Evolutionary conservation across 2,113 vertebrate species (phyloP), one percentile per base, ranked within the genome.

Genomic region (Holacanthus passer): DNA sequence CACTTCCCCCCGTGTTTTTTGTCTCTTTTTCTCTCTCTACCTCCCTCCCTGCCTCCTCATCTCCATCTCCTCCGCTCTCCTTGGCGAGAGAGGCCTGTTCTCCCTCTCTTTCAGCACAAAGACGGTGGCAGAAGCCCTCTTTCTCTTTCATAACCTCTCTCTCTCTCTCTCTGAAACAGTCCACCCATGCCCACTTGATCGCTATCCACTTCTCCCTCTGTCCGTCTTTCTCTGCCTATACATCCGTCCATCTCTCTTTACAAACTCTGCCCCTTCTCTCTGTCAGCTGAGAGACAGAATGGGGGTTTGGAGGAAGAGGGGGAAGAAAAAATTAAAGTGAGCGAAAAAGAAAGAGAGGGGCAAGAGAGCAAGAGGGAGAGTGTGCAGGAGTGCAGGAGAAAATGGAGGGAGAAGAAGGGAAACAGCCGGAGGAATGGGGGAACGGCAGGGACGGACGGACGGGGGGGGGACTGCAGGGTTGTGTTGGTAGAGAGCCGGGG

Each of bases 401-500:
- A 88, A 89, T 77, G 67, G 86, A 82, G 74, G 73, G 77, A 82
- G 86, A 87, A 79, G 85, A 39, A 66, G 75, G 84, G 84, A 82
- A 88, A 84, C 86, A 91, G 90, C 71, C 79, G 55, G 83, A 87
- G 74, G 73, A 90, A 81, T 67, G 80, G 83, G 82, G 83, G 56
- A 90, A 88, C 74, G 70, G 73, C 84, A 72, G 79, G 78, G 83
- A 79, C 19, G 71, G 77, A 79, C 43, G 27, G 80, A 76, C 47
- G 37, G 63, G 20, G 48, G 27, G 76, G 77, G 87, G 89, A 69
- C 85, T 87, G 82, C 71, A 67, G 88, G 92, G 86, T 84, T 87
- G 92, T 89, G 90, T 89, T 88, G 89, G 84, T 91, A 88, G 90
- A 94, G 92, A 92, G 91, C 93, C n/a, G 86, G 92, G 74, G 92